Percentiles rank a stretch among this genome's conserved stretches.
Conservation (phyloP, 2,113 vertebrate genomes). For the Xenopus tropicalis region UCB_Xtro_10.0 CM004447.2:48639501-48640000, state of each 20-base stretch:
- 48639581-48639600: slow-evolving; percentile 76
- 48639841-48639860: slow-evolving; percentile 1
- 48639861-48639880: no score
- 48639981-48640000: no score
- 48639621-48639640: slow-evolving; percentile 73
- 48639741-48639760: slow-evolving; percentile 84
- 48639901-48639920: no score
- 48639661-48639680: slow-evolving; percentile 71
- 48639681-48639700: slow-evolving; percentile 77
- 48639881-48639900: no score
- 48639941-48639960: no score
- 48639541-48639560: slow-evolving; percentile 82
- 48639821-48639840: slow-evolving; percentile 85
- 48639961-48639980: no score
- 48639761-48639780: slow-evolving; percentile 75
- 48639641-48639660: slow-evolving; percentile 78
- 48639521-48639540: not conserved
- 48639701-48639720: slow-evolving; percentile 88
- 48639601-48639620: slow-evolving; percentile 70
- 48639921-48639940: no score
- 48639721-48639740: slow-evolving; percentile 77
- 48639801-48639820: slow-evolving; percentile 76
- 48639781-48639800: slow-evolving; percentile 79
- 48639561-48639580: slow-evolving; percentile 78
- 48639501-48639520: no score